Evolutionary conservation across 2,888 invertebrate genomes (phyloP).

Genomic region (Glyphotaelius pellucidus): DNA sequence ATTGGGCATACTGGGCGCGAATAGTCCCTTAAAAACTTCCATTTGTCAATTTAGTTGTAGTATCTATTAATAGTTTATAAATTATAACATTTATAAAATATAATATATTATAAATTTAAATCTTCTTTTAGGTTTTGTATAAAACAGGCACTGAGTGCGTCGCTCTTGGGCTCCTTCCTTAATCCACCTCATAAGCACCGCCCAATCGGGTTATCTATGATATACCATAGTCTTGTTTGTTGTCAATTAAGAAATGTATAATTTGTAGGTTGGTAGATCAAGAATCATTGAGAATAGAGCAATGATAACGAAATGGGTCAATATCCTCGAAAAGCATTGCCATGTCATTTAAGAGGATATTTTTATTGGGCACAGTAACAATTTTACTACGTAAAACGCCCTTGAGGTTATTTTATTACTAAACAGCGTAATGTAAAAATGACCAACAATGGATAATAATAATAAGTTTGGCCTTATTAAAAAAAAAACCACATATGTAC

Average conservation of each 20-base stretch:
- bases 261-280: background rate
- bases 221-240: no score
- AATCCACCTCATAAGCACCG: no score
- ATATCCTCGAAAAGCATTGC: background rate
- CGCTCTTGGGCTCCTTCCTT: no score
- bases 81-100: no score
- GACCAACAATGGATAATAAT: background rate
- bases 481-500: background rate
- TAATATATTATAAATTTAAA: no score
- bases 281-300: background rate
- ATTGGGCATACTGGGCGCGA: background rate
- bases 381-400: background rate
- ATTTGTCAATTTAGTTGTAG: no score
- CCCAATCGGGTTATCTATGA: no score
- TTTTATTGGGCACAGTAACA: background rate
- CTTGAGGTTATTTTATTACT: background rate
- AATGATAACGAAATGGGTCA: background rate
- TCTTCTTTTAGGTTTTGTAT: no score
- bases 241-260: no score
- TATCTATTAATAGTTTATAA: no score
- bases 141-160: no score
- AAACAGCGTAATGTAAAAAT: background rate
- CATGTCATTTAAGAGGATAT: background rate
- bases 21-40: no score
- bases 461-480: background rate